Conservation (phyloP, 2,797 vertebrate species). For the Gallinago nigripennis region DNA sequence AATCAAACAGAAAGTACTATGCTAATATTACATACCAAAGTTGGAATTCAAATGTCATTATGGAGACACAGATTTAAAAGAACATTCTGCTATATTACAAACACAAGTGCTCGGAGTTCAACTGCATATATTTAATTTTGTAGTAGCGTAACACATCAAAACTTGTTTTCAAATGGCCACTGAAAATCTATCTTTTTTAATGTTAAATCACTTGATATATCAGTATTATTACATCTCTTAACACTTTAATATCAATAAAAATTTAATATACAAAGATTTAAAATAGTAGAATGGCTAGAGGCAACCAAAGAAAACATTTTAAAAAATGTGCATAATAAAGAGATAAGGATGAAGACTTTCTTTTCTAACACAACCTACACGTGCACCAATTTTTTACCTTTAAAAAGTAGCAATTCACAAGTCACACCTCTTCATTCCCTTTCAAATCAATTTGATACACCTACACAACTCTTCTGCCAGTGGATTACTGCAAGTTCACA, state of each 20-base stretch:
- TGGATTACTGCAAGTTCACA: neutral
- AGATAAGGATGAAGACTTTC: neutral
- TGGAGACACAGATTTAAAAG: neutral
- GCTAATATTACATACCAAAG: neutral
- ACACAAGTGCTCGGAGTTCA: neutral
- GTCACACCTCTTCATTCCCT: slow-evolving; percentile 31
- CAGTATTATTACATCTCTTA: neutral
- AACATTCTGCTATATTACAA: neutral
- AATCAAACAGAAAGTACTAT: neutral
- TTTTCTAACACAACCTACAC: slow-evolving; percentile 13
- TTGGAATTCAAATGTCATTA: neutral
- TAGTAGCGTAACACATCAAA: neutral
- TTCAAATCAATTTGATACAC: slow-evolving; percentile 22
- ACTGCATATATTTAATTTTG: neutral
- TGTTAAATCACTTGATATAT: neutral
- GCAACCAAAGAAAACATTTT: neutral
- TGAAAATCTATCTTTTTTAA: neutral
- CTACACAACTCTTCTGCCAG: neutral
- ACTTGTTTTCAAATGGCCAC: neutral
- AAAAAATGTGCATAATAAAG: neutral
- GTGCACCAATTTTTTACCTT: neutral
- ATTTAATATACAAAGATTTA: neutral
- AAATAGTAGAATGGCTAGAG: neutral
- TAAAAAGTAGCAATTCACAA: slow-evolving; percentile 39
- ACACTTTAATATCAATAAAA: neutral